A percentile compares a stretch with the other conserved stretches of the same genome.
These are phyloP conservation scores for Laticauda colubrina DNA, from an alignment of 2,113 vertebrate species.

Conservation along the genomic window DNA sequence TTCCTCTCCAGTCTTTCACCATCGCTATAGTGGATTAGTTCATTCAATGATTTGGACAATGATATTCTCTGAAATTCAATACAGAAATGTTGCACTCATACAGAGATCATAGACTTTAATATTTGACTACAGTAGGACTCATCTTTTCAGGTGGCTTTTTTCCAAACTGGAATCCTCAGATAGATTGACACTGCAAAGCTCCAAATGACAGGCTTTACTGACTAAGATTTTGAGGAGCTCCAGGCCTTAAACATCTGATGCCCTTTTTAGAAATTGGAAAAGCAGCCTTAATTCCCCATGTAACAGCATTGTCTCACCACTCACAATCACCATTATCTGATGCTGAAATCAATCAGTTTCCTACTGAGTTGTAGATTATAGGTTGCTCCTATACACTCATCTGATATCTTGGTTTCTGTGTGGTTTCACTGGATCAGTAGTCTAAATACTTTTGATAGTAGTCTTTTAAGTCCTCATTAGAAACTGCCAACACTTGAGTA, in stretches of 20 bases:
- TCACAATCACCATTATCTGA: neutral
- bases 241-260: neutral
- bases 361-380: neutral
- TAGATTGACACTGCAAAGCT: neutral
- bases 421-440: neutral
- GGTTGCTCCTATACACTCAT: no score
- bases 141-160: neutral
- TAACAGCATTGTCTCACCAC: neutral
- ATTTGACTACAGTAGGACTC: neutral
- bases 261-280: neutral
- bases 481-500: accelerated
- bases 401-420: neutral
- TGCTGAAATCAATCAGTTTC: neutral
- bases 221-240: neutral
- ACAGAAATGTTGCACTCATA: neutral
- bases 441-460: neutral
- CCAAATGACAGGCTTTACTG: neutral
- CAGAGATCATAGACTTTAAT: no score
- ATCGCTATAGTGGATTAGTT: neutral
- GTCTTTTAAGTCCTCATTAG: neutral
- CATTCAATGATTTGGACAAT: neutral
- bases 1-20: neutral
- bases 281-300: neutral
- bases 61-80: neutral
- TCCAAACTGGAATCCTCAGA: neutral